Conservation (phyloP, 2,888 invertebrate species). For the Margaritifera margaritifera region DNA sequence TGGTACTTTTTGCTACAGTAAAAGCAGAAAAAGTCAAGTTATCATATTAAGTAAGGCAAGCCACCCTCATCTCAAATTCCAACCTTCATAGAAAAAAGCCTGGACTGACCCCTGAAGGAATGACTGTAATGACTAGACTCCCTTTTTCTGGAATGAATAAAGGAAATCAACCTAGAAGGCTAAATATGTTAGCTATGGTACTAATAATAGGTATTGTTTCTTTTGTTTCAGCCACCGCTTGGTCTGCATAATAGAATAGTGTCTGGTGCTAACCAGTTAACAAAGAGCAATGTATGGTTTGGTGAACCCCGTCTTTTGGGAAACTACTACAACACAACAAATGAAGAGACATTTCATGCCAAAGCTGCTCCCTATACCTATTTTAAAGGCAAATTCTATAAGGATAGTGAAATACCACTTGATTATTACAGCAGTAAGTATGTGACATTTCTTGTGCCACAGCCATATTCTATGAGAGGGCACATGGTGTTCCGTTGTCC, state of each 20-base stretch:
- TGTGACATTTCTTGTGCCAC: background rate
- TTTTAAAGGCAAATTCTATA: conserved; percentile 46
- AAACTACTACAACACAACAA: conserved; percentile 62
- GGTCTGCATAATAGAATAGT: conserved; percentile 55
- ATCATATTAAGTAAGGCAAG: too few species aligned
- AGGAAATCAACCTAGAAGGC: background rate
- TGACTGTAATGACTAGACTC: too few species aligned
- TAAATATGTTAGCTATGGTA: background rate
- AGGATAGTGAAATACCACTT: conserved; percentile 60
- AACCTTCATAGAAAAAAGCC: too few species aligned
- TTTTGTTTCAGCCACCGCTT: conserved; percentile 48
- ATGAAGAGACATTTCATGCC: conserved; percentile 47
- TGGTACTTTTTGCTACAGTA: too few species aligned
- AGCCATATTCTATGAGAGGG: too few species aligned
- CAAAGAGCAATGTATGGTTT: conserved; percentile 64
- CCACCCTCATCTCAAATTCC: too few species aligned
- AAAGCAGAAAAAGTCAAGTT: too few species aligned
- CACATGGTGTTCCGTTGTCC: too few species aligned
- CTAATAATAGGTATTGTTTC: background rate
- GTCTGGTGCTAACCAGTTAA: conserved; percentile 62
- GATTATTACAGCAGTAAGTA: conserved; percentile 61
- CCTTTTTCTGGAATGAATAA: too few species aligned
- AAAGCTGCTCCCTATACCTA: conserved; percentile 56
- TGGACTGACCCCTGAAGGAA: too few species aligned
- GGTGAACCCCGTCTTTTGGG: conserved; percentile 58